Base-by-base conservation (phyloP, 2,797 vertebrate species). In the Remorina albescens region DNA sequence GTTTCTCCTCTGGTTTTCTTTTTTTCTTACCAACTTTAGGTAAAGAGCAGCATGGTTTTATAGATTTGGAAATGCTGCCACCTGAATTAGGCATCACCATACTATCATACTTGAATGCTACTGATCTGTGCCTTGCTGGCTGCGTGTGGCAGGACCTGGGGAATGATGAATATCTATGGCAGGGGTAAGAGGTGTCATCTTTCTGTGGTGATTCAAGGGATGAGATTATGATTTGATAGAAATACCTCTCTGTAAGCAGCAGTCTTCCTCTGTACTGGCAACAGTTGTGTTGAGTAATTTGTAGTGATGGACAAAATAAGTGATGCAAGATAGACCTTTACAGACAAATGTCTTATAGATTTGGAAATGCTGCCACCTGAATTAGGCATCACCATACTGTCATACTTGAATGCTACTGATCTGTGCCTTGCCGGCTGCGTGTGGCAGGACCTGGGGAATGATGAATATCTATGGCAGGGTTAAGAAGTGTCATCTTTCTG, bases 401-500 rank as follows among this genome's bases (percentile, higher is more conserved):
- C 98, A 1, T 99, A 99, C 90, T 95, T 99, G 91, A 99, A 99
- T 60, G 98, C 98, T 70, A 99, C 98, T 58, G 98, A 99, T 88
- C 95, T 99, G 83, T 99, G 98, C 85, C 92, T 99, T 85, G 98
- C 98, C 55, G 97, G 97, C 0, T 99, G 98, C 19, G 98, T 99
- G 75, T 99, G 98, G 98, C 97, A 97, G 86, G 96, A 96, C 85
- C 95, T 99, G 63, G 98, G 97, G 46, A 96, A 96, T 21, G 98
- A 99, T 62, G 98, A 99, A 55, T 97, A 98, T 79, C 96, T 99
- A 30, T 99, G 98, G 98, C 98, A 99, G 93, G 98, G 98, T 97
- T 99, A 90, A 95, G 78, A 6, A n/a, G 2, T 39, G 13, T 46
- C 8, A 23, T 10, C 1, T 64, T 11, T 19, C 8, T 51, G 6